Conservation (phyloP, 2,888 invertebrate species). For the Cheilosia grossa region DNA sequence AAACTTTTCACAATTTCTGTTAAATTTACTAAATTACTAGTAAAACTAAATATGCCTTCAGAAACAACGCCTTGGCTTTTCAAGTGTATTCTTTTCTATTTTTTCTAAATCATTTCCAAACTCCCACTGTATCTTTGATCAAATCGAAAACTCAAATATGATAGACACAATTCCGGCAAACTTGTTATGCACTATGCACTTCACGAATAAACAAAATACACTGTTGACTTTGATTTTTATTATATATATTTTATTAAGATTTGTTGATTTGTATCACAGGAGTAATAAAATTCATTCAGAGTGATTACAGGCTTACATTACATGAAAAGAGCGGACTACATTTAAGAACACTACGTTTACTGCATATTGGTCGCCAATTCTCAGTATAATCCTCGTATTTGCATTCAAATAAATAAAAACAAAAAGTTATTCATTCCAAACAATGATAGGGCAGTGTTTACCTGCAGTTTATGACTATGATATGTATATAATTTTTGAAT, state of each 20-base stretch:
- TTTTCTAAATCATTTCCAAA: too few relatives aligned
- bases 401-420: not conserved
- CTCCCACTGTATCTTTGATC: too few relatives aligned
- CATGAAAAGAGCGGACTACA: not conserved
- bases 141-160: too few relatives aligned
- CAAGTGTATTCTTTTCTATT: too few relatives aligned
- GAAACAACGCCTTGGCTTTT: too few relatives aligned
- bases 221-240: not conserved
- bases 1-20: too few relatives aligned
- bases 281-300: conserved; percentile 16
- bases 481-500: conserved; percentile 31
- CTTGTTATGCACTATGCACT: too few relatives aligned
- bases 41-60: too few relatives aligned
- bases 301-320: conserved; percentile 11
- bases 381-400: conserved; percentile 4
- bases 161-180: too few relatives aligned
- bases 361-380: not conserved
- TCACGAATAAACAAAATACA: too few relatives aligned
- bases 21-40: too few relatives aligned
- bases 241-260: conserved; percentile 11
- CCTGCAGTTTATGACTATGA: conserved; percentile 36
- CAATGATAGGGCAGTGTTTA: not conserved
- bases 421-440: not conserved
- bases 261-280: conserved; percentile 44
- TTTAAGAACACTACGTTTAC: not conserved